Evolutionary conservation across 2,888 invertebrate genomes (phyloP), one percentile per base, ranked within the genome.

Genomic region (Chelonus formosanus): DNA sequence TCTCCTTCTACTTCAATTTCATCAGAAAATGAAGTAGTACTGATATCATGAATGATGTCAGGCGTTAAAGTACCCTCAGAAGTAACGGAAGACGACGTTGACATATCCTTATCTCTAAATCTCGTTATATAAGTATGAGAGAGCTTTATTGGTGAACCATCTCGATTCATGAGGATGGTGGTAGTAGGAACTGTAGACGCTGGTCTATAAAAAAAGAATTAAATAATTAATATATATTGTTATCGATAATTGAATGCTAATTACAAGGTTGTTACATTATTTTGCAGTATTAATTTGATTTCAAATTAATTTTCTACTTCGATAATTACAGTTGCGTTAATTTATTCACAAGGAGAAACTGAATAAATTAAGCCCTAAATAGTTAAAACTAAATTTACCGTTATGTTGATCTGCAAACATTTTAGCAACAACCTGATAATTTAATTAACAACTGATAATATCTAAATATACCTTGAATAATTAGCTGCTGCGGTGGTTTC

Each of bases 1-100:
- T 95, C 95, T 59, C 92, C 89, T 80, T 95, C 95, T 82, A 94
- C 93, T 85, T 95, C 95, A 57, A 91, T 89, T 80, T 95, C 95
- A 82, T 94, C 93, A 35, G 82, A 80, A 71, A 84, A 84, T 5
- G 84, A 82, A 53, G 82, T 77, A 32, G 77, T 80, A 72, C 91
- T 89, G 71, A 91, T 86, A 81, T 94, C 90, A 75, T 91, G 90
- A 70, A 92, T 93, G 58, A 93, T 90, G 84, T 95, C 92, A 57
- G 94, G 94, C 1, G 94, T 94, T 43, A 93, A 86, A 3, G 94
- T 94, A 34, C 93, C 93, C 84, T 94, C 94, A 75, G 93, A 94
- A 2, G 93, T 94, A 0, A 93, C 91, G 71, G 93, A 94, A 43
- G 93, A 92, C 0, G 93, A 93, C 8, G 92, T 91, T 5, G 93